These are phyloP conservation scores for Heliconius ismenius DNA, from an alignment of 2,888 invertebrate genomes.

Conservation along the genomic window DNA sequence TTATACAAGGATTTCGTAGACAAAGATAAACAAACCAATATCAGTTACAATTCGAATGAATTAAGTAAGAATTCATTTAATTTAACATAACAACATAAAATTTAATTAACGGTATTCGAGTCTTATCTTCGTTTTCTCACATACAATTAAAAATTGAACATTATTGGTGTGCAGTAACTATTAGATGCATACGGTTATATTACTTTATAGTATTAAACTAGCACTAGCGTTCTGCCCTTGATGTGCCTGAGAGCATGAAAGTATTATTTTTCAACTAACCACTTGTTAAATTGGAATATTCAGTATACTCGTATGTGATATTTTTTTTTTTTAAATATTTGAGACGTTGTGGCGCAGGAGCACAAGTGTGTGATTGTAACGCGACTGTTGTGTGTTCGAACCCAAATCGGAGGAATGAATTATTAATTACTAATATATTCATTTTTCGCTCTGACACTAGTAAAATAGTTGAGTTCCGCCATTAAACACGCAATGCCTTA, in stretches of 20 bases:
- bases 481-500: too few species aligned
- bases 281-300: neutral
- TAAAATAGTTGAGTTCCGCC: too few species aligned
- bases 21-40: slow-evolving; percentile 16
- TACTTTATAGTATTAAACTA: neutral
- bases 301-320: too few species aligned
- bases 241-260: neutral
- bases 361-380: too few species aligned
- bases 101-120: slow-evolving; percentile 21
- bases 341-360: too few species aligned
- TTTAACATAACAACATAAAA: slow-evolving; percentile 21
- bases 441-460: too few species aligned
- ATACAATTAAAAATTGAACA: slow-evolving; percentile 15
- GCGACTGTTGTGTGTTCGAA: too few species aligned
- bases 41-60: slow-evolving; percentile 8
- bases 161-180: neutral
- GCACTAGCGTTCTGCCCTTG: neutral
- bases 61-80: slow-evolving; percentile 12
- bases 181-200: slow-evolving; percentile 1
- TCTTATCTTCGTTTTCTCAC: slow-evolving; percentile 23
- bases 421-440: too few species aligned
- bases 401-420: too few species aligned
- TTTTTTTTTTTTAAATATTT: too few species aligned
- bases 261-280: neutral
- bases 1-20: neutral